These are phyloP conservation scores for Diplodus puntazzo DNA, from an alignment of 2,797 vertebrate genomes.

Conservation along the genomic window DNA sequence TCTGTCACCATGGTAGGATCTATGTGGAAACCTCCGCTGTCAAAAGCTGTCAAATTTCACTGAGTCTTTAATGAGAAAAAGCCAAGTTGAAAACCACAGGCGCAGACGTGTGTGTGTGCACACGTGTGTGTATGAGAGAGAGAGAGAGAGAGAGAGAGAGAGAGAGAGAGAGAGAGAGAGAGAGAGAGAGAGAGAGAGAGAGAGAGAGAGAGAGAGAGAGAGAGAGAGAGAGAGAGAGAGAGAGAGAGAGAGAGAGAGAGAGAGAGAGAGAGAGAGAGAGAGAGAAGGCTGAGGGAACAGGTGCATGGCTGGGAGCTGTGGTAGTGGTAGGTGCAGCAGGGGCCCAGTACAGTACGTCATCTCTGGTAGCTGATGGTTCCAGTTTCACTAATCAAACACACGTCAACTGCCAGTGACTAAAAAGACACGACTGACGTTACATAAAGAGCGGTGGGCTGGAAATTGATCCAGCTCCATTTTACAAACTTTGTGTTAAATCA, in stretches of 20 bases:
- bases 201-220: slow-evolving; percentile 24
- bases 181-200: slow-evolving; percentile 53
- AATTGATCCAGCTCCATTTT: slow-evolving; percentile 46
- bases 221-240: slow-evolving; percentile 21
- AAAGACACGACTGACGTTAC: slow-evolving; percentile 63
- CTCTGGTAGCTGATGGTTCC: slow-evolving; percentile 76
- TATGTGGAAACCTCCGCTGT: slow-evolving; percentile 78
- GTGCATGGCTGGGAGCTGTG: slow-evolving; percentile 85
- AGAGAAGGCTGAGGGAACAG: slow-evolving; percentile 79
- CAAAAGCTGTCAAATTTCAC: slow-evolving; percentile 80
- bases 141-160: slow-evolving; percentile 30
- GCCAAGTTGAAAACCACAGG: slow-evolving; percentile 79
- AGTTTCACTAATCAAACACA: slow-evolving; percentile 77
- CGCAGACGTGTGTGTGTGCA: slow-evolving; percentile 34
- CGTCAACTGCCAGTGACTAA: slow-evolving; percentile 67
- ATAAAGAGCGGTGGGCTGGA: slow-evolving; percentile 63
- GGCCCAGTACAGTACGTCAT: slow-evolving; percentile 74
- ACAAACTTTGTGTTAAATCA: slow-evolving; percentile 37
- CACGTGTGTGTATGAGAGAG: slow-evolving; percentile 23
- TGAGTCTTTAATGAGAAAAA: slow-evolving; percentile 84
- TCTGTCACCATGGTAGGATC: slow-evolving; percentile 76
- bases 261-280: slow-evolving; percentile 30
- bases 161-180: slow-evolving; percentile 53
- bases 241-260: slow-evolving; percentile 21
- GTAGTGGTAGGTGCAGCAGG: slow-evolving; percentile 74